Evolutionary conservation across 2,797 vertebrate species (phyloP), one percentile per base, ranked within the genome.

Genomic region (Diceros bicornis): DNA sequence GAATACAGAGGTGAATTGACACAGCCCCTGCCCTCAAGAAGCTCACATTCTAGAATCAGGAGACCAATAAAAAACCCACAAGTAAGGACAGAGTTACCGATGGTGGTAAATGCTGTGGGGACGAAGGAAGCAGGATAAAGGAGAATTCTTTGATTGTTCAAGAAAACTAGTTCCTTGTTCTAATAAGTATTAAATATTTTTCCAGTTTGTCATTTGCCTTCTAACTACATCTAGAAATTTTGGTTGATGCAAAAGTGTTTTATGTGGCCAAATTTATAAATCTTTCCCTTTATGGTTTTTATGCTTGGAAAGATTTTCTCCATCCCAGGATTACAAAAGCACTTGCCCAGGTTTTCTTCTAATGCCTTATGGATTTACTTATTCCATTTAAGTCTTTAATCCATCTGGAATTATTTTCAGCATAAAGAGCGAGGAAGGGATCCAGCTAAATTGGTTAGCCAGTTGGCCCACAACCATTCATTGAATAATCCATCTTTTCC

Each of bases 381-480:
- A 78, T 34, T 96, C 68, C 37, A 4, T 68, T 91, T 72, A 87
- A 52, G 69, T 50, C 74, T 87, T 89, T 66, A 78, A 61, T 91
- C 82, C 93, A 95, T 97, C 91, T 98, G 97, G 87, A 96, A 96
- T 87, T 91, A 41, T 89, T 96, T 95, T 74, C 47, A 55, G 62
- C 41, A 29, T 32, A 72, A 85, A 95, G 77, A 84, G 25, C 20
- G 50, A 91, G 59, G 75, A 81, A 87, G 71, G 55, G 50, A 82
- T 83, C 62, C 91, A 93, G 74, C 74, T 89, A 59, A 74, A 82
- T 14, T 85, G 52, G 75, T 85, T 72, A 82, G 75, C 61, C 52
- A 27, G 34, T 89, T 95, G 91, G 92, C 83, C 66, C 4, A 6
- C 47, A 94, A 87, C 79, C 83, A 59, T 71, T 94, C 71, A 37